Conservation (phyloP, 1,140 invertebrate genomes). For the Physella acuta region DNA sequence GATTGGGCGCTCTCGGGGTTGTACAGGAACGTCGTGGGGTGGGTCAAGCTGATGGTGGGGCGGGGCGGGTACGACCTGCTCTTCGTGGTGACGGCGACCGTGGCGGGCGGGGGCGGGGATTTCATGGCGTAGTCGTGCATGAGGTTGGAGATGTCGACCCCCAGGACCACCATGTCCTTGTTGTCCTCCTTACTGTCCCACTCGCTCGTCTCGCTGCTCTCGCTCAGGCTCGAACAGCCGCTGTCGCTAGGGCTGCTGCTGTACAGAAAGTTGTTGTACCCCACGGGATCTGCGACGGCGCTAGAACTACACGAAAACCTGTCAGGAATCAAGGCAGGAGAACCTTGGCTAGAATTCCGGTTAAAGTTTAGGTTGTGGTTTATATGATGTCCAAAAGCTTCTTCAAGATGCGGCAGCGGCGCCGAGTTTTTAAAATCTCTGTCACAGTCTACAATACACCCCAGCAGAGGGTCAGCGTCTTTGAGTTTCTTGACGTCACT, state of each 20-base stretch:
- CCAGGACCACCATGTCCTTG: conserved; percentile 57
- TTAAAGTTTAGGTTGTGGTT: not conserved
- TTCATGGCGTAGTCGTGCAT: conserved; percentile 48
- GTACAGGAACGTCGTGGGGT: not conserved
- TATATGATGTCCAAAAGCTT: conserved; percentile 17
- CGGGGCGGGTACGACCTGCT: not conserved
- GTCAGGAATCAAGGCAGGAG: not conserved
- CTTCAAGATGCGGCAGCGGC: conserved; percentile 18
- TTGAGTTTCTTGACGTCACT: not conserved
- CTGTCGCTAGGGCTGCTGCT: conserved; percentile 1
- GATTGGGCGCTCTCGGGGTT: not conserved
- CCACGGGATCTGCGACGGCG: not conserved
- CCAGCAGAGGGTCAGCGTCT: conserved; percentile 6
- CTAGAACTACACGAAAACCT: not conserved
- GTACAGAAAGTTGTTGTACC: not conserved
- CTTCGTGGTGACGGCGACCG: not conserved
- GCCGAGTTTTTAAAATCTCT: not conserved
- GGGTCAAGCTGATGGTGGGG: not conserved
- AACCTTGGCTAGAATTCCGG: not conserved
- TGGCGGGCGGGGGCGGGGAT: not conserved
- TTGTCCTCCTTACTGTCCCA: conserved; percentile 14
- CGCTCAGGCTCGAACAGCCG: conserved; percentile 3
- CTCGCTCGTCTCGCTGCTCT: not conserved
- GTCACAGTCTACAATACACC: not conserved
- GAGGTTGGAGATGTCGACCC: conserved; percentile 58